Percentiles rank a stretch among this genome's conserved stretches.
These are phyloP conservation scores for Sylvia atricapilla DNA, from an alignment of 2,113 vertebrate species.

Conservation along the genomic window DNA sequence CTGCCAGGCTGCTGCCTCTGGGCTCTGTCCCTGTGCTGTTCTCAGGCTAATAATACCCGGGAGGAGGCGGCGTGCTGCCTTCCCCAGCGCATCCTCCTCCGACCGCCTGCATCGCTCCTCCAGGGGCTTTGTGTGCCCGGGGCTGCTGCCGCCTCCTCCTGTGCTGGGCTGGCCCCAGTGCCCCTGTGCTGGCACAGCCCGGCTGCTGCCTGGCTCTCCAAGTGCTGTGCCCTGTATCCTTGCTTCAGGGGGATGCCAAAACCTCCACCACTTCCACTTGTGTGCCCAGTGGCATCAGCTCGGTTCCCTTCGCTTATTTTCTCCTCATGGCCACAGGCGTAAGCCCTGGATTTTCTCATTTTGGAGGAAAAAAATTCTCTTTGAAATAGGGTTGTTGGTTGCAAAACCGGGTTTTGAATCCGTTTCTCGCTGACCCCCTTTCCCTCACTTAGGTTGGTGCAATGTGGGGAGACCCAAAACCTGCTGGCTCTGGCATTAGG, in stretches of 20 bases:
- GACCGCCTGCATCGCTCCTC: neutral
- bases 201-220: neutral
- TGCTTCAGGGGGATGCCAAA: neutral
- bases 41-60: neutral
- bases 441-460: rapidly evolving
- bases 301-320: neutral
- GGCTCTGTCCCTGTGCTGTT: neutral
- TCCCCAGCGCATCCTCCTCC: neutral
- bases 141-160: neutral
- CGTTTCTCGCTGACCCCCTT: rapidly evolving
- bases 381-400: neutral
- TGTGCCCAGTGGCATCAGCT: neutral
- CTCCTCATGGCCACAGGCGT: rapidly evolving
- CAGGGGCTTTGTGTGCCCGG: neutral
- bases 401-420: neutral
- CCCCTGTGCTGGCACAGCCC: neutral
- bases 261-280: rapidly evolving
- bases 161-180: rapidly evolving
- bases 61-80: neutral
- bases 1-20: neutral
- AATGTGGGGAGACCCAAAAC: neutral
- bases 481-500: rapidly evolving
- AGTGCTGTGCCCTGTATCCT: rapidly evolving
- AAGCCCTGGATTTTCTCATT: neutral
- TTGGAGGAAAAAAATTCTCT: neutral